phyloP scores from a whole-genome alignment of 2,888 invertebrate species.

The Crematogaster levior region DNA sequence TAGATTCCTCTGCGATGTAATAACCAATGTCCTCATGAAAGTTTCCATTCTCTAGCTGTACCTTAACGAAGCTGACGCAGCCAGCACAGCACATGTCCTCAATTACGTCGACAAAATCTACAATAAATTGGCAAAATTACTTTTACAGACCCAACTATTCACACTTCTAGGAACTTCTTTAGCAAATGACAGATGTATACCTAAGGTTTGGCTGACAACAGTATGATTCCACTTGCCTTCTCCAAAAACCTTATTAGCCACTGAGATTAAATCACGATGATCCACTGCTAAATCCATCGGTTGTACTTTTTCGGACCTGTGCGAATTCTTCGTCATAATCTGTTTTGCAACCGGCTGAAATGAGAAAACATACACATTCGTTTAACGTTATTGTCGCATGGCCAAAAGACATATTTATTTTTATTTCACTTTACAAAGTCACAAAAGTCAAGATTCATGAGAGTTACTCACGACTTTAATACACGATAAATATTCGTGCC shows the following conservation, averaged over 20 bases:
- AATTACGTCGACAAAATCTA: constrained; percentile 74
- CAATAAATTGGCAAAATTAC: background rate
- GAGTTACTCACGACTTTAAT: constrained; percentile 67
- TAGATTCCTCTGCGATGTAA: constrained; percentile 63
- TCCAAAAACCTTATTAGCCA: constrained; percentile 74
- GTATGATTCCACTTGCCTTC: constrained; percentile 74
- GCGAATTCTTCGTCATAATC: background rate
- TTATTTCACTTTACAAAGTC: background rate
- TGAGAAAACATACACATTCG: constrained; percentile 3
- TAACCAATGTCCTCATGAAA: constrained; percentile 78
- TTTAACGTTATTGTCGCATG: too few relatives aligned
- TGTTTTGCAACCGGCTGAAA: constrained; percentile 53
- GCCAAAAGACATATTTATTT: background rate
- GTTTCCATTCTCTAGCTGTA: constrained; percentile 71
- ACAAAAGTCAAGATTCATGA: background rate
- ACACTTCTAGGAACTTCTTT: background rate
- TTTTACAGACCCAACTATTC: background rate
- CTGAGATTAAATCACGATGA: constrained; percentile 67
- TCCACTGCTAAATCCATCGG: constrained; percentile 34
- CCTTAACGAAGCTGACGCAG: constrained; percentile 72
- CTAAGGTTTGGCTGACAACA: constrained; percentile 75
- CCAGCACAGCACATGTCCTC: constrained; percentile 75
- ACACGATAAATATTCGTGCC: constrained; percentile 61
- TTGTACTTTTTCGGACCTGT: constrained; percentile 31
- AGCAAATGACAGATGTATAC: constrained; percentile 43